Evolutionary conservation across 92 coral and sea anemone species (phyloP), one percentile per base, ranked within the genome.

Genomic region (Chrysogorgia sp.): DNA sequence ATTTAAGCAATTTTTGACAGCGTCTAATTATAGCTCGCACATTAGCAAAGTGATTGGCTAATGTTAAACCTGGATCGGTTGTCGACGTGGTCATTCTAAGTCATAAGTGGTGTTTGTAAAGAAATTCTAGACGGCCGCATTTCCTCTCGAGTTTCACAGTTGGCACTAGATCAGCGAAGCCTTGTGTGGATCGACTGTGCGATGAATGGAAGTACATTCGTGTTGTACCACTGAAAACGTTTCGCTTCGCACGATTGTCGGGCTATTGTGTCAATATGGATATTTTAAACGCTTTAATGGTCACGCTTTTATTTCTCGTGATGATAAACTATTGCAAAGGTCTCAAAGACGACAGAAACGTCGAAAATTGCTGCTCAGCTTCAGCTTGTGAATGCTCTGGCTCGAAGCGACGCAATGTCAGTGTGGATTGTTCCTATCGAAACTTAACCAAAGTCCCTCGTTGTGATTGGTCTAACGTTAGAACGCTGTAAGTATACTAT

Each of bases 31-130:
- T 72, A 72, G 79, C 48, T 28, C 19, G 19, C 50, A 56, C n/a
- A 72, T 49, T 22, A 19, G 79, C 58, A 22, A 32, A 26, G 65
- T 55, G 79, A 72, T 72, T 72, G 79, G 79, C 34, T 55, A 34
- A 31, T 28, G 47, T 26, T 72, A 34, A 55, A 35, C 47, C 28
- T 52, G 64, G 79, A 71, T 28, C 49, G 19, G 48, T 26, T 34
- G 62, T n/a, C n/a, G n/a, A n/a, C n/a, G n/a, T n/a, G 78, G 78
- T 71, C 78, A 72, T 28, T 72, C 47, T 69, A 69, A 69, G 76
- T 24, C 33, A 30, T 52, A 72, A 72, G 79, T 53, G 65, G 79
- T 56, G 35, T 72, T 72, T 72, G 64, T 56, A 72, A 69, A 53
- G 79, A 72, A 72, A 72, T 72, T 72, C 65, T 49, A 72, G 58